Base-by-base conservation (phyloP, 37 sponge, comb jelly and placozoan species). In the Diacarnus erythraeanus region DNA sequence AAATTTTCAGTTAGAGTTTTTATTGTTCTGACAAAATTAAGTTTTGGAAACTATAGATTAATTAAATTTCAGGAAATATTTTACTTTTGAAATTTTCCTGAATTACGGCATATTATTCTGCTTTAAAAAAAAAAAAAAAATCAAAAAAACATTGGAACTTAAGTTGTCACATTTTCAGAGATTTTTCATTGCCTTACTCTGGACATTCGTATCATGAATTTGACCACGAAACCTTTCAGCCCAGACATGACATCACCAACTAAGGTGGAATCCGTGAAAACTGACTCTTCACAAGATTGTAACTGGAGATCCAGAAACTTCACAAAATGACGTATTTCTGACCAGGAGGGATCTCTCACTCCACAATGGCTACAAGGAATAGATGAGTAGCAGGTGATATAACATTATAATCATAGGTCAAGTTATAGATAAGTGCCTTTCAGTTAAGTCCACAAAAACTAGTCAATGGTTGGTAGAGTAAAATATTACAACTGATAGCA, bases 191-290 rank as follows among this genome's bases (percentile, higher is more conserved):
- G n/a, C n/a, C 81, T 25, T 64, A 88, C 91, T 47, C 83, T 64
- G 26, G 94, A 90, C 97, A 96, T 96, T 30, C 47, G 44, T 39
- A 96, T 93, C 89, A 96, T 84, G 72, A 92, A 92, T 71, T 92
- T 92, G 23, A 96, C 86, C 21, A 90, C 97, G 86, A 96, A 96
- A 18, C 79, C 36, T 68, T 80, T 79, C 31, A 91, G 35, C 0
- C 88, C 88, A 34, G 61, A 37, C 51, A 79, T 57, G 26, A 64
- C 59, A 72, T 90, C 91, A 40, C 80, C 82, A 38, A 82, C 78
- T 21, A 86, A 58, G 27, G 12, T 35, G n/a, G 74, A 64, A 81
- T 88, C 38, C 72, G 80, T 81, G 67, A 88, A 97, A 10, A 75
- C 64, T 2, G 89, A 91, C 0, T 64, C 4, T 77, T 97, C 93